A percentile compares a stretch with the other conserved stretches of the same genome.
Conservation (phyloP, 1,140 invertebrate genomes). For the Pinna nobilis region DNA sequence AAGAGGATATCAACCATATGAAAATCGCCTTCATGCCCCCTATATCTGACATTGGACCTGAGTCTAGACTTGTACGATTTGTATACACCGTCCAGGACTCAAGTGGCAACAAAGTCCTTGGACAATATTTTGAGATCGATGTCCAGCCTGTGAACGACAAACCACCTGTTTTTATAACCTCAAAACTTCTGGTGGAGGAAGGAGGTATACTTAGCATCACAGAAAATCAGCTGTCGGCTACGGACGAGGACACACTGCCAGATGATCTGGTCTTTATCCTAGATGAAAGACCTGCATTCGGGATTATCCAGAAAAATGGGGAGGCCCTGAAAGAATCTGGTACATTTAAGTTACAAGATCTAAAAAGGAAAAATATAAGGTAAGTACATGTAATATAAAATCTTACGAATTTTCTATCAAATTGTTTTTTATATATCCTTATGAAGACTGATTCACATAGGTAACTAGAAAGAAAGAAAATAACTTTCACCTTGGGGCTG, state of each 20-base stretch:
- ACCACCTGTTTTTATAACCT: conserved; percentile 68
- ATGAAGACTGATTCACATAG: not conserved
- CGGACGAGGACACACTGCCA: conserved; percentile 71
- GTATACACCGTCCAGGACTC: conserved; percentile 73
- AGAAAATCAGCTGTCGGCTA: conserved; percentile 68
- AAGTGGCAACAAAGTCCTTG: conserved; percentile 70
- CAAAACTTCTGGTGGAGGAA: conserved; percentile 71
- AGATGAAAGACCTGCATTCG: conserved; percentile 68
- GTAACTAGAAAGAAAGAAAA: not conserved
- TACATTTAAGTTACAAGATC: conserved; percentile 69
- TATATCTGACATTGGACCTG: conserved; percentile 72
- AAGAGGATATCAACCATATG: conserved; percentile 73
- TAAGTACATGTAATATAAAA: conserved; percentile 17
- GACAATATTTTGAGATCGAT: conserved; percentile 74
- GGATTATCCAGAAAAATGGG: conserved; percentile 69
- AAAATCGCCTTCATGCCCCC: conserved; percentile 75
- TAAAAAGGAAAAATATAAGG: conserved; percentile 68
- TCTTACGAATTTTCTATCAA: not conserved
- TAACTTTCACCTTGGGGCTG: not conserved
- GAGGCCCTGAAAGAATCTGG: conserved; percentile 61
- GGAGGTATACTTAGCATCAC: conserved; percentile 69
- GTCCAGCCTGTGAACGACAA: conserved; percentile 74
- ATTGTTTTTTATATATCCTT: not conserved
- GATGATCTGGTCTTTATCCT: conserved; percentile 70
- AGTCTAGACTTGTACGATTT: conserved; percentile 71